Conservation (phyloP, 2,888 invertebrate species). For the Tryphoninae sp. region DNA sequence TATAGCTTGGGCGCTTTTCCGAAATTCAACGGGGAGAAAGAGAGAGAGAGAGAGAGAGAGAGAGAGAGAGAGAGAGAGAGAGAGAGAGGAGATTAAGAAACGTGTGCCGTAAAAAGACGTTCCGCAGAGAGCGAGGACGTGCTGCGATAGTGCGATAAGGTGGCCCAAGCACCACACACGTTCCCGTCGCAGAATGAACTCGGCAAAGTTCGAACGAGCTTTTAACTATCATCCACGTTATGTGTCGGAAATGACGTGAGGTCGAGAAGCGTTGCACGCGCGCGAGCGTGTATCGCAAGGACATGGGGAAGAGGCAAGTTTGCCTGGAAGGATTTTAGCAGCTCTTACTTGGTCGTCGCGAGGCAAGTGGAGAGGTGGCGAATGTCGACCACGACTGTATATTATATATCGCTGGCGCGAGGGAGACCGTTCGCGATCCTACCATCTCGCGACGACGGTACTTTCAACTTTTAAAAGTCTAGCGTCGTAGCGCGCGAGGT, state of each 20-base stretch:
- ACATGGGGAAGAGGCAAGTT: background rate
- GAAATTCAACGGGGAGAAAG: background rate
- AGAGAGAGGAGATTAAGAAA: background rate
- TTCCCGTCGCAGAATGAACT: slow-evolving; percentile 39
- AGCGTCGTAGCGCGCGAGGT: slow-evolving; percentile 43
- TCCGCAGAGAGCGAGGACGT: background rate
- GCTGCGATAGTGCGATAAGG: slow-evolving; percentile 3
- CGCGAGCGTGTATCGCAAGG: slow-evolving; percentile 9
- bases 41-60: too few species aligned
- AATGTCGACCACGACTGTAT: background rate
- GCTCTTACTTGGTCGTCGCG: slow-evolving; percentile 25
- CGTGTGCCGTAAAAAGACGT: slow-evolving; percentile 8
- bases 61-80: background rate
- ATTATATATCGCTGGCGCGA: slow-evolving; percentile 12
- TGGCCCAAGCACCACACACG: slow-evolving; percentile 20
- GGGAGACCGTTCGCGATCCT: background rate
- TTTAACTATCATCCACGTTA: slow-evolving; percentile 69
- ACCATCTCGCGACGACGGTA: slow-evolving; percentile 37
- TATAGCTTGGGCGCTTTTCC: background rate
- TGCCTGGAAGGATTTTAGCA: slow-evolving; percentile 54
- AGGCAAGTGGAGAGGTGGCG: background rate
- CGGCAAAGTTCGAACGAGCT: slow-evolving; percentile 72
- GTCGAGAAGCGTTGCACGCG: slow-evolving; percentile 38
- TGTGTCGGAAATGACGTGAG: slow-evolving; percentile 65
- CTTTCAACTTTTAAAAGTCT: slow-evolving; percentile 73